Evolutionary conservation across 2,113 vertebrate species (phyloP).

Genomic region (Nibea coibor): DNA sequence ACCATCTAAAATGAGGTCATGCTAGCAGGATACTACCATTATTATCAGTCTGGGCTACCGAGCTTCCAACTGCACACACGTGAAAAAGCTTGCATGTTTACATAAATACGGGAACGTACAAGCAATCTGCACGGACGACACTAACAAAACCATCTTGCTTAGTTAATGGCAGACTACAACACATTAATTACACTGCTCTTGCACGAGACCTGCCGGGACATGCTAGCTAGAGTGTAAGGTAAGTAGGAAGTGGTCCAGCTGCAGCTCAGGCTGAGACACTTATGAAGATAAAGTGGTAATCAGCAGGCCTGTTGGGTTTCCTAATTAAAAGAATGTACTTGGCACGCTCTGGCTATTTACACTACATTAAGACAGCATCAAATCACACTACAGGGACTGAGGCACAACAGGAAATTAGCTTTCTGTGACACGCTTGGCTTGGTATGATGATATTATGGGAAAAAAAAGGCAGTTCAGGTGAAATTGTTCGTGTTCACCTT

Average conservation of each 20-base stretch:
- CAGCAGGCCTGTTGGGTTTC: conserved; percentile 58
- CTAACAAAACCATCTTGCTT: neutral
- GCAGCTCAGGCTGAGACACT: conserved; percentile 40
- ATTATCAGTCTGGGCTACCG: neutral
- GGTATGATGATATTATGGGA: neutral
- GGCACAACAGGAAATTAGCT: conserved; percentile 33
- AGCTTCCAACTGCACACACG: neutral
- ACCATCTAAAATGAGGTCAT: neutral
- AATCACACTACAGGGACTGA: conserved; percentile 28
- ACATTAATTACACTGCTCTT: conserved; percentile 36
- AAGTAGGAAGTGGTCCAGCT: conserved; percentile 49
- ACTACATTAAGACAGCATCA: conserved; percentile 57
- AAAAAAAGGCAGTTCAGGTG: neutral
- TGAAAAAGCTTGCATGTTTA: neutral
- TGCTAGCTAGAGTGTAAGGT: conserved; percentile 17
- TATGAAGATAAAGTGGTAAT: conserved; percentile 69
- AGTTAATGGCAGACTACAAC: conserved; percentile 26
- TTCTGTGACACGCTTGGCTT: conserved; percentile 10
- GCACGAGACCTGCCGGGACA: conserved; percentile 47
- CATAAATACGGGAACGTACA: neutral
- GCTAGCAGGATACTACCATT: neutral
- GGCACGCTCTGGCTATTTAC: conserved; percentile 54
- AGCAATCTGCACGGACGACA: neutral
- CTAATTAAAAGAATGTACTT: conserved; percentile 70
- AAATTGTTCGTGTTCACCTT: neutral